Percentiles rank a stretch among this genome's conserved stretches.
Evolutionary conservation across 2,797 vertebrate species (phyloP).

Genomic region (Molossus molossus): DNA sequence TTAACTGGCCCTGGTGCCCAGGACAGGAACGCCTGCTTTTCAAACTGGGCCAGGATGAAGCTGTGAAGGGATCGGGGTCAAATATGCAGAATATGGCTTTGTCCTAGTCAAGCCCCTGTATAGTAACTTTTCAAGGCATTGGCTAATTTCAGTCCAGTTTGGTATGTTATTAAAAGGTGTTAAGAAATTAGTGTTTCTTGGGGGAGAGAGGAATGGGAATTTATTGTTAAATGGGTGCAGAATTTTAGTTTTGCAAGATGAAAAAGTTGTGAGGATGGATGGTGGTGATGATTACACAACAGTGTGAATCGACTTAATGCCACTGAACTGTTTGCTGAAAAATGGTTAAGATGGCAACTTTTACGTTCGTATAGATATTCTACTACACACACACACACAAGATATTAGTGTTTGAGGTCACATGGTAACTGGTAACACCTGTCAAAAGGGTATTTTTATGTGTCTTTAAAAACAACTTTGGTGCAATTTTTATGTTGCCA

Average conservation of each 20-base stretch:
- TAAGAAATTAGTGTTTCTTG: not conserved
- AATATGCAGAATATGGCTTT: not conserved
- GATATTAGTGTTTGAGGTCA: not conserved
- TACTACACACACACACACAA: not conserved
- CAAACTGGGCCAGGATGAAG: not conserved
- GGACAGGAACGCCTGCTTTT: not conserved
- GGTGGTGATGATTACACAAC: too few relatives aligned
- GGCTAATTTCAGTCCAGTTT: not conserved
- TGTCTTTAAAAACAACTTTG: not conserved
- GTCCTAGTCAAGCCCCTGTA: not conserved
- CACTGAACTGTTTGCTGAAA: not conserved
- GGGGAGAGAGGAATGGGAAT: not conserved
- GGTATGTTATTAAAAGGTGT: not conserved
- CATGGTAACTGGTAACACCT: not conserved
- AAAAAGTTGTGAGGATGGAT: not conserved
- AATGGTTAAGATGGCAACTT: not conserved
- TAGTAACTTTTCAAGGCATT: not conserved
- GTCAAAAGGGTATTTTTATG: not conserved
- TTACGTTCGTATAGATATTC: not conserved
- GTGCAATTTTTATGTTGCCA: not conserved
- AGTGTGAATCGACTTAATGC: not conserved
- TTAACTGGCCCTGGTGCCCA: not conserved
- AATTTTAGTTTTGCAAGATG: not conserved
- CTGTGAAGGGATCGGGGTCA: not conserved
- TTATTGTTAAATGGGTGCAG: not conserved